A percentile compares a stretch with the other conserved stretches of the same genome.
These are phyloP conservation scores for Leptobrachium ailaonicum DNA, from an alignment of 2,113 vertebrate genomes.

Conservation along the genomic window DNA sequence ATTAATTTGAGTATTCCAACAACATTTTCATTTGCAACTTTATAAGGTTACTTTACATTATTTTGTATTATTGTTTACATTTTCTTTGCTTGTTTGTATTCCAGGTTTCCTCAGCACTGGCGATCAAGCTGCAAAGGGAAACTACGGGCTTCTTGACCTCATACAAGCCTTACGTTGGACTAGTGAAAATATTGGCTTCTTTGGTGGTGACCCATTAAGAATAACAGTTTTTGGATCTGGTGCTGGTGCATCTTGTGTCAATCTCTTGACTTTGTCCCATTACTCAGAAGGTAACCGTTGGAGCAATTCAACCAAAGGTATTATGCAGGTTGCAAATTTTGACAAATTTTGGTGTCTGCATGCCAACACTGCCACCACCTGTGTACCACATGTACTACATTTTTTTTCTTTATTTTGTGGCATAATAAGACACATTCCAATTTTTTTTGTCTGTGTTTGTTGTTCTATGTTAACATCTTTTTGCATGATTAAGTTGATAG, in stretches of 20 bases:
- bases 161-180: constrained; percentile 98
- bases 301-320: constrained; percentile 99
- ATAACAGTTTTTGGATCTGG: constrained; percentile 99
- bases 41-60: neutral
- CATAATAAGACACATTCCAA: neutral
- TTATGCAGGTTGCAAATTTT: constrained; percentile 85
- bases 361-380: constrained; percentile 60
- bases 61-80: neutral
- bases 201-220: constrained; percentile 94
- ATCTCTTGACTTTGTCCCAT: constrained; percentile 98
- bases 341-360: constrained; percentile 86
- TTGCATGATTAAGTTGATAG: constrained; percentile 1
- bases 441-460: neutral
- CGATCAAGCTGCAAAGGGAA: constrained; percentile 97
- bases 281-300: constrained; percentile 99
- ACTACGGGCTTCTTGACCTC: constrained; percentile 93
- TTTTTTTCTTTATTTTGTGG: neutral
- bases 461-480: neutral
- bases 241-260: constrained; percentile 96
- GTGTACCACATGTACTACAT: constrained; percentile 56
- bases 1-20: too few relatives aligned
- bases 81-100: neutral
- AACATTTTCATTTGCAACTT: too few relatives aligned
- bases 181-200: constrained; percentile 98
- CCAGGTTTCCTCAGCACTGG: constrained; percentile 97